Percentiles rank a stretch among this genome's conserved stretches.
Evolutionary conservation across 2,888 invertebrate species (phyloP).

Genomic region (Agelastica alni): DNA sequence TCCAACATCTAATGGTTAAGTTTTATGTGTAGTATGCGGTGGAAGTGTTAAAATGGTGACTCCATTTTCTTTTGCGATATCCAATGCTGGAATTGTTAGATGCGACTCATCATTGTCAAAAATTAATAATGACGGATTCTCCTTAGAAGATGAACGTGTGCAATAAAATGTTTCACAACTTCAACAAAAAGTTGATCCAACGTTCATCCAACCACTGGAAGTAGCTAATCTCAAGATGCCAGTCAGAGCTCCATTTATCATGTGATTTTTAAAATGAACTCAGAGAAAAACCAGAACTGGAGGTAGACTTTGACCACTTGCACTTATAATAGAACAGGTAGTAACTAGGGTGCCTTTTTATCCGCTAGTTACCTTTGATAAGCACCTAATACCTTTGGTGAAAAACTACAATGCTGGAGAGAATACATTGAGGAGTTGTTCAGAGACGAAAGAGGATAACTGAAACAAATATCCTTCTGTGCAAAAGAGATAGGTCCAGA

Average conservation of each 20-base stretch:
- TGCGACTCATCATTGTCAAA: background rate
- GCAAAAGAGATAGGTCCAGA: too few relatives aligned
- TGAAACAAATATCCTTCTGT: too few relatives aligned
- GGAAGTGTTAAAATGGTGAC: too few relatives aligned
- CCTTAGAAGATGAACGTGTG: background rate
- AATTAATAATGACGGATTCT: background rate
- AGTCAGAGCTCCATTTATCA: constrained; percentile 8
- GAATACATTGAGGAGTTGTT: too few relatives aligned
- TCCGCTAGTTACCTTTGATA: background rate
- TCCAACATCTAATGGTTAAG: background rate
- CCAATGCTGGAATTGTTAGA: background rate
- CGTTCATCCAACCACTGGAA: background rate
- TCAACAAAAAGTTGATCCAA: constrained; percentile 1
- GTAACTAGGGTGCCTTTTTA: background rate
- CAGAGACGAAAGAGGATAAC: too few relatives aligned
- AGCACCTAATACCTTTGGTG: constrained; percentile 20
- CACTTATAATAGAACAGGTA: background rate
- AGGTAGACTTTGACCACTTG: background rate
- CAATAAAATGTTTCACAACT: background rate
- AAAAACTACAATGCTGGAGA: too few relatives aligned
- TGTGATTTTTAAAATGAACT: constrained; percentile 7
- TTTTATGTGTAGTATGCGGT: background rate
- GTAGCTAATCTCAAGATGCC: background rate
- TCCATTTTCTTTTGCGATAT: background rate
- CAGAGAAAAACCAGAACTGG: background rate